Percentiles rank a stretch among this genome's conserved stretches.
Conservation (phyloP, 1,140 invertebrate species). For the Calephelis nemesis region DNA sequence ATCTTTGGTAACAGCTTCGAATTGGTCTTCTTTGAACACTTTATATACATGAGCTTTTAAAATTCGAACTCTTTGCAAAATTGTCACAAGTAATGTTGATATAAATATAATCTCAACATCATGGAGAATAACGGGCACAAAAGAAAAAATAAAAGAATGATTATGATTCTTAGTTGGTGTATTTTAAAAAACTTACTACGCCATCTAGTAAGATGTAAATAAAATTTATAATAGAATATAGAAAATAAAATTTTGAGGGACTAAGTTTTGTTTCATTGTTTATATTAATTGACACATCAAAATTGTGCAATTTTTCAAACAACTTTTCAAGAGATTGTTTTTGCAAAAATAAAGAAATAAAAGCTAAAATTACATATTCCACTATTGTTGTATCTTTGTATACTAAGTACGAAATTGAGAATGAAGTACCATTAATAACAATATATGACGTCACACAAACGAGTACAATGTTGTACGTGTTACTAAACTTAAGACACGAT, state of each 20-base stretch:
- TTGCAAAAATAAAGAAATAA: background rate
- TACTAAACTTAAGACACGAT: background rate
- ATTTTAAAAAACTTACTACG: background rate
- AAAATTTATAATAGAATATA: background rate
- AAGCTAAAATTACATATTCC: background rate
- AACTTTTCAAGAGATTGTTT: background rate
- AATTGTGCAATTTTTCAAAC: background rate
- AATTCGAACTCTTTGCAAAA: slow-evolving; percentile 1
- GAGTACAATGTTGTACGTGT: background rate
- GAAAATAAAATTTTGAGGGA: background rate
- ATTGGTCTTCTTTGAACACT: background rate
- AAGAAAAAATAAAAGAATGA: background rate
- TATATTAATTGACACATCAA: background rate
- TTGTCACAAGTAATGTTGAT: background rate
- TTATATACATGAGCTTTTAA: background rate
- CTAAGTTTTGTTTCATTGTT: background rate
- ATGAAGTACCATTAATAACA: background rate
- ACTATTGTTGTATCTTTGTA: background rate
- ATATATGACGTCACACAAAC: background rate
- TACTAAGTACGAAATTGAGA: background rate
- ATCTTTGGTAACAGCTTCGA: background rate
- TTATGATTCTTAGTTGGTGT: no score
- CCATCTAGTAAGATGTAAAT: background rate
- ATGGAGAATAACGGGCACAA: background rate
- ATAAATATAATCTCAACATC: background rate